A percentile compares a stretch with the other conserved stretches of the same genome.
phyloP scores from a whole-genome alignment of 2,113 vertebrate genomes.

The Hyaena hyaena region DNA sequence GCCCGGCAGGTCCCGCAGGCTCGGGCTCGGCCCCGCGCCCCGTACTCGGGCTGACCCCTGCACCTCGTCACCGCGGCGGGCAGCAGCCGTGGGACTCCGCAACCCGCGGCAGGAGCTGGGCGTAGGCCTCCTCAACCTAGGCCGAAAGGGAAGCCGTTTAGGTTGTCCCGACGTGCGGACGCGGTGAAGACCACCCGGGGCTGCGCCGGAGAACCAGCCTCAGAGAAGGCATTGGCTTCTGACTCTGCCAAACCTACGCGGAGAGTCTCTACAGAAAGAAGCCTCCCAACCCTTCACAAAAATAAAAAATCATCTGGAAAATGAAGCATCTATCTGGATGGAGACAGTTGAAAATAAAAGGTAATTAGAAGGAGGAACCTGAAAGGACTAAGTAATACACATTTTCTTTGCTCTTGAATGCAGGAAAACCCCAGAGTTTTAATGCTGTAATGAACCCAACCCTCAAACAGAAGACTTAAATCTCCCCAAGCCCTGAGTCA shows the following conservation, averaged over 20 bases:
- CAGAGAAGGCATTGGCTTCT: not conserved
- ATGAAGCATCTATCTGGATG: not conserved
- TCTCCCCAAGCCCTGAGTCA: not conserved
- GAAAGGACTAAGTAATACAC: not conserved
- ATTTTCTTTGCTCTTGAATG: not conserved
- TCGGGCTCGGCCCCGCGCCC: fast-evolving
- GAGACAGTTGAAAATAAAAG: not conserved
- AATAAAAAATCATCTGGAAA: not conserved
- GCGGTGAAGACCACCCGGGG: fast-evolving
- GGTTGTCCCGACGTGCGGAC: not conserved
- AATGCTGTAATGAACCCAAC: not conserved
- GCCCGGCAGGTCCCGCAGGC: fast-evolving
- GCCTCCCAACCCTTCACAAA: not conserved
- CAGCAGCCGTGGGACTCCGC: fast-evolving
- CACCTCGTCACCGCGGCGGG: fast-evolving
- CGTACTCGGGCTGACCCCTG: fast-evolving
- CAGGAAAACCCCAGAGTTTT: not conserved
- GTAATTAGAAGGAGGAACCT: not conserved
- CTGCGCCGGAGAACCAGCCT: not conserved
- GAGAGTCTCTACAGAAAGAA: not conserved
- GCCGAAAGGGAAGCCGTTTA: not conserved
- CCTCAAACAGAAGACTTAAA: not conserved
- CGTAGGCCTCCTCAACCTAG: not conserved
- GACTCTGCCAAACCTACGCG: not conserved
- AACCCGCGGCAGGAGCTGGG: not conserved